phyloP scores from a whole-genome alignment of 2,888 invertebrate species.

The Xanthia togata region DNA sequence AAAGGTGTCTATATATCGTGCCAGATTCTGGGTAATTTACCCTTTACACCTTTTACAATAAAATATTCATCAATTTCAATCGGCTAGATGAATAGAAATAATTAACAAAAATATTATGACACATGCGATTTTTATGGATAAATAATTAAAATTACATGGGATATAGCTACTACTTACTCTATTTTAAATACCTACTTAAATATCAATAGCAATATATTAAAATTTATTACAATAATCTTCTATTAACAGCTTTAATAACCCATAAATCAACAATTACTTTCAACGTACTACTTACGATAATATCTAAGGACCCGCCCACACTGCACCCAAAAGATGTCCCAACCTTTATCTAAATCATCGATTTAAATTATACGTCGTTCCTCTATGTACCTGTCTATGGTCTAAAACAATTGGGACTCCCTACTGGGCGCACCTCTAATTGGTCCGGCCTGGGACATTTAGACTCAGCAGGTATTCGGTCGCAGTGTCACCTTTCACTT shows the following conservation, averaged over 20 bases:
- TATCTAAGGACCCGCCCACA: conserved; percentile 57
- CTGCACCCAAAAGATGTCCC: conserved; percentile 56
- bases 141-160: conserved; percentile 16
- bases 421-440: conserved; percentile 65
- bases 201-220: neutral
- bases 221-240: conserved; percentile 50
- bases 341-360: conserved; percentile 60
- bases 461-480: conserved; percentile 71
- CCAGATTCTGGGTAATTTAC: neutral
- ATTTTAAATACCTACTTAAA: conserved; percentile 41
- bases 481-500: conserved; percentile 79
- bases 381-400: conserved; percentile 29
- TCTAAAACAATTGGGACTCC: conserved; percentile 65
- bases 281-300: conserved; percentile 46
- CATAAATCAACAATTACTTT: conserved; percentile 63
- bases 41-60: neutral
- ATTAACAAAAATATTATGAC: conserved; percentile 28
- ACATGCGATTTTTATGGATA: neutral
- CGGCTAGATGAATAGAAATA: neutral
- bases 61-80: neutral
- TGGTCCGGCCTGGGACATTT: conserved; percentile 58
- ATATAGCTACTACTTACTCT: conserved; percentile 33
- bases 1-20: no score
- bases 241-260: conserved; percentile 56
- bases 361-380: conserved; percentile 44